Base-by-base conservation (phyloP, 2,113 vertebrate species). In the Tetrao urogallus region DNA sequence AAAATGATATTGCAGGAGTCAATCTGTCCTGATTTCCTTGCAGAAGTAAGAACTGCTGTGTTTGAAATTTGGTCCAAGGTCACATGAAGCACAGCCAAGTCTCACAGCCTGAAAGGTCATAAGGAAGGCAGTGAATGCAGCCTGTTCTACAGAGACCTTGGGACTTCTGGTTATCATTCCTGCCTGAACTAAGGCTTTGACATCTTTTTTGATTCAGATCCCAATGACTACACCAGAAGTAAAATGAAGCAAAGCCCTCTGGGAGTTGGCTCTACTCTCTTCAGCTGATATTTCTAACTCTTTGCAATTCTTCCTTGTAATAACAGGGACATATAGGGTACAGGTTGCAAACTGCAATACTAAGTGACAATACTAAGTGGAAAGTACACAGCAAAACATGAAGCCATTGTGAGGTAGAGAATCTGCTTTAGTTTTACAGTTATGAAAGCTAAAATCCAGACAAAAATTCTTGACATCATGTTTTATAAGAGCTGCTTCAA, bases 11-110 rank as follows among this genome's bases (percentile, higher is more conserved):
- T 83, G 64, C 13, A 71, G 43, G 57, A 93, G 38, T 57, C 69
- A 60, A 48, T 78, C 34, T 42, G 69, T 73, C 19, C 21, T 30
- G 0, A 80, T 65, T 88, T 93, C 34, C 79, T 82, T 83, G 34
- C 52, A 91, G 76, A 92, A 83, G 25, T 77, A 92, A 86, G 78
- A 93, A 90, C 56, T 89, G 78, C 27, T 82, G 72, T 48, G 50
- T 75, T 70, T 71, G 14, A 91, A 88, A 81, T 80, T 80, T 91
- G 22, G 69, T 83, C 65, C 89, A 93, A 93, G 88, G 90, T 93
- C 64, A 72, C 5, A 36, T 52, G 82, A 86, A 91, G 61, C 78
- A 40, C 85, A 88, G 94, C 88, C 94, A 97, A 93, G 30, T 65
- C 76, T 87, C 69, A 80, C 65, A 95, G 73, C 65, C 82, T 67